Base-by-base conservation (phyloP, 2,113 vertebrate species). In the Bubo blakistoni region DNA sequence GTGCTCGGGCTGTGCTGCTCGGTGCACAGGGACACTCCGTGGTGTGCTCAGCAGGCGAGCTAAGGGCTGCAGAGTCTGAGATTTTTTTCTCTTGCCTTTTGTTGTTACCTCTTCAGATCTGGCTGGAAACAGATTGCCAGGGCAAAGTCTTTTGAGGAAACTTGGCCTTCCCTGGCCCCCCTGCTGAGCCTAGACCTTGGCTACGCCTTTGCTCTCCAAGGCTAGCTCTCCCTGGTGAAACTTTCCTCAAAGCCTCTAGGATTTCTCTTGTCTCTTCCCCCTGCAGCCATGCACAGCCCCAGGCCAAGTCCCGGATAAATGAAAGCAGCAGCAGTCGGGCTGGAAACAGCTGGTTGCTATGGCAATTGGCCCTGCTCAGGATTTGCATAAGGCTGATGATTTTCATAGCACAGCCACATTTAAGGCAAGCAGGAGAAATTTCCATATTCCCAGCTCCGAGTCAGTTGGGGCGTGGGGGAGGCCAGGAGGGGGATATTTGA, bases 361-460 rank as follows among this genome's bases (percentile, higher is more conserved):
- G 97, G 96, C 95, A 89, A 98, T 89, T 1, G 76, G 92, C 96
- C 96, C 97, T 95, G 51, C 80, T 94, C 34, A 71, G 61, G 54
- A 98, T 99, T 99, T 99, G 99, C 99, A 99, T 99, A 97, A 93
- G 97, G 96, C 97, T 96, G 95, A 91, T 99, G 97, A 99, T 99
- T 99, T 99, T 98, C 99, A 99, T 99, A 99, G 98, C 98, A 98
- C 98, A 98, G 98, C 98, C 98, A 98, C 97, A 97, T 96, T 98
- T 97, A 98, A 97, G 97, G 96, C 95, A 26, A 97, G 96, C 96
- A 91, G 94, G 97, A 96, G 95, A 82, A 94, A 99, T 99, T 99
- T 99, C 98, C 99, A 99, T 99, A 98, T 95, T 97, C 97, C 98
- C 98, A 98, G 98, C 98, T 97, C 97, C 96, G 86, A 98, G 98